Conservation (phyloP, 1,140 invertebrate species). For the Aricia agestis region DNA sequence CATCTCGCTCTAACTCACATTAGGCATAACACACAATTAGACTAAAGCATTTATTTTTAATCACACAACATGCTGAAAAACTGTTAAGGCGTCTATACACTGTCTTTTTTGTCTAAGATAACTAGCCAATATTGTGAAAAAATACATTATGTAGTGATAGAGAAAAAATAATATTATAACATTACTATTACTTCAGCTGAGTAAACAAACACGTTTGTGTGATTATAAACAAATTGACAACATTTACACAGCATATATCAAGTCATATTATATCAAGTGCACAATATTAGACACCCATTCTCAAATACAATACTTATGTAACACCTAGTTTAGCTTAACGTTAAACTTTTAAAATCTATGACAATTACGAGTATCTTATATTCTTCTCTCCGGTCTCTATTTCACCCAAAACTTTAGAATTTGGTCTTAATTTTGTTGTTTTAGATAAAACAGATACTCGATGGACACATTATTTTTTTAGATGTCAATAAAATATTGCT, state of each 20-base stretch:
- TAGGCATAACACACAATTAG: conserved; percentile 26
- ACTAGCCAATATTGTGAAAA: neutral
- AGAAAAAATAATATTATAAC: no score
- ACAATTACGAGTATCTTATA: neutral
- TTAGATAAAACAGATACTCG: neutral
- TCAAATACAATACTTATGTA: conserved; percentile 6
- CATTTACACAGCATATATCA: neutral
- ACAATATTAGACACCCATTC: conserved; percentile 6
- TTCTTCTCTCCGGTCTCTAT: neutral
- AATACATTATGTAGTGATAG: no score
- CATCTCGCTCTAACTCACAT: conserved; percentile 28
- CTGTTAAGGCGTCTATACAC: neutral
- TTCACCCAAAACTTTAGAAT: neutral
- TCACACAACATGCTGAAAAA: conserved; percentile 19
- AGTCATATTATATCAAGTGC: neutral
- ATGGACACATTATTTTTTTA: neutral
- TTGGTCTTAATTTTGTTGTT: neutral
- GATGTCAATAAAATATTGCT: no score
- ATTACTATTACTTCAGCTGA: no score
- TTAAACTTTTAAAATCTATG: conserved; percentile 5
- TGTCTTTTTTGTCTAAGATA: neutral
- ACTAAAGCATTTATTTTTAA: conserved; percentile 32
- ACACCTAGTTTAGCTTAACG: conserved; percentile 13
- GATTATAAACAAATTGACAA: conserved; percentile 8
- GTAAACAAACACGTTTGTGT: neutral